Conservation (phyloP, 2,113 vertebrate species). For the Cyanistes caeruleus region DNA sequence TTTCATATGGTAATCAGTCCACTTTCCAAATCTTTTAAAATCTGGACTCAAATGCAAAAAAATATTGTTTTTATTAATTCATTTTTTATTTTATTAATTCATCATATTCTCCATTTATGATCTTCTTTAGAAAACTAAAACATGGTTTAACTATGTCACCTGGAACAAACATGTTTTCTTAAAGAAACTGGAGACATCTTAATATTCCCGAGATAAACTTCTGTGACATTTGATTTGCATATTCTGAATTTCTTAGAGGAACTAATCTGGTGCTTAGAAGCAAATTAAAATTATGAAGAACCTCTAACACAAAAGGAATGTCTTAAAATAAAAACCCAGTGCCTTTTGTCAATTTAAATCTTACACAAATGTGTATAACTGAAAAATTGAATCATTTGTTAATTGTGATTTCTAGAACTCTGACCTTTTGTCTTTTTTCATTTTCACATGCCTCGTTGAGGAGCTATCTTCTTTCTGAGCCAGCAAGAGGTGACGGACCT, state of each 20-base stretch:
- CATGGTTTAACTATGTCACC: not conserved
- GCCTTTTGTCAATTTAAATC: not conserved
- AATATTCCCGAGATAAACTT: not conserved
- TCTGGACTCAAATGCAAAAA: not conserved
- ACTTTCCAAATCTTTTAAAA: slow-evolving; percentile 44
- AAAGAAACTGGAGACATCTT: not conserved
- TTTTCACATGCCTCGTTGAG: not conserved
- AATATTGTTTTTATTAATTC: slow-evolving; percentile 36
- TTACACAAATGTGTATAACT: not conserved
- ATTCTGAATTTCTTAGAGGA: not conserved
- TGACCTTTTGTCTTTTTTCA: not conserved
- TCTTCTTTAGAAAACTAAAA: not conserved
- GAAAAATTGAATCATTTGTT: not conserved
- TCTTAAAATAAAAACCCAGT: not conserved
- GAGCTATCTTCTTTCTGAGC: not conserved
- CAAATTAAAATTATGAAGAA: not conserved
- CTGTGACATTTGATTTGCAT: not conserved
- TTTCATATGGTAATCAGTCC: slow-evolving; percentile 43
- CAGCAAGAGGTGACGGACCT: not conserved
- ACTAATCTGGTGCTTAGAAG: not conserved
- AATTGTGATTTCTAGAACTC: not conserved
- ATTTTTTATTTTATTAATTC: not conserved
- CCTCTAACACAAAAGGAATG: not conserved
- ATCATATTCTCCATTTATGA: not conserved
- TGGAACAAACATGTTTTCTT: slow-evolving; percentile 1